Conservation (phyloP, 2,797 vertebrate species). For the Florisuga fusca region DNA sequence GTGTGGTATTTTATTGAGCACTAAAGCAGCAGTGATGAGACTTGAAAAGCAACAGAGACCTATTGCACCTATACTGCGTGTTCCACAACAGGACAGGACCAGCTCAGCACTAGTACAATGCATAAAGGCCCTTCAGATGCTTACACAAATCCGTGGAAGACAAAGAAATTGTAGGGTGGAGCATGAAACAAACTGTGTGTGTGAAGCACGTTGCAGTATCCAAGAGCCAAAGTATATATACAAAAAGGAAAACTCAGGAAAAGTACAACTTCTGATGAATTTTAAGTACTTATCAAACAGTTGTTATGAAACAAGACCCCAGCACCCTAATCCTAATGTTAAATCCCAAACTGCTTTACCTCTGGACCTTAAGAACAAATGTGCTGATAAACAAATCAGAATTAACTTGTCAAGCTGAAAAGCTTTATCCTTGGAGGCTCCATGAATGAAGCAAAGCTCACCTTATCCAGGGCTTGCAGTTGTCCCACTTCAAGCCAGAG, state of each 20-base stretch:
- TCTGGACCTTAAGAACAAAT: not conserved
- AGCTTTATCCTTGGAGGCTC: not conserved
- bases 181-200: too few relatives aligned
- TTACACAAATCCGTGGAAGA: not conserved
- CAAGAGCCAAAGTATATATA: not conserved
- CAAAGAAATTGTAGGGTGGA: not conserved
- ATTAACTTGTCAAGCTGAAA: not conserved
- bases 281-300: not conserved
- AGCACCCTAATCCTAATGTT: not conserved
- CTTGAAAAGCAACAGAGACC: not conserved
- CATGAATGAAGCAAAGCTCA: not conserved
- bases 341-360: not conserved
- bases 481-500: not conserved
- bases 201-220: not conserved
- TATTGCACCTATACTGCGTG: fast-evolving
- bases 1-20: not conserved
- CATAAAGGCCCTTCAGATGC: fast-evolving
- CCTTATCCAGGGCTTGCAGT: not conserved
- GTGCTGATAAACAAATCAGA: not conserved
- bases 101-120: fast-evolving
- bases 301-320: not conserved
- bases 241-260: not conserved
- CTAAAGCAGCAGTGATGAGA: not conserved
- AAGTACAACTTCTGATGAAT: not conserved
- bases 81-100: fast-evolving